These are phyloP conservation scores for Terebella lapidaria DNA, from an alignment of 2,888 invertebrate species.

Conservation along the genomic window DNA sequence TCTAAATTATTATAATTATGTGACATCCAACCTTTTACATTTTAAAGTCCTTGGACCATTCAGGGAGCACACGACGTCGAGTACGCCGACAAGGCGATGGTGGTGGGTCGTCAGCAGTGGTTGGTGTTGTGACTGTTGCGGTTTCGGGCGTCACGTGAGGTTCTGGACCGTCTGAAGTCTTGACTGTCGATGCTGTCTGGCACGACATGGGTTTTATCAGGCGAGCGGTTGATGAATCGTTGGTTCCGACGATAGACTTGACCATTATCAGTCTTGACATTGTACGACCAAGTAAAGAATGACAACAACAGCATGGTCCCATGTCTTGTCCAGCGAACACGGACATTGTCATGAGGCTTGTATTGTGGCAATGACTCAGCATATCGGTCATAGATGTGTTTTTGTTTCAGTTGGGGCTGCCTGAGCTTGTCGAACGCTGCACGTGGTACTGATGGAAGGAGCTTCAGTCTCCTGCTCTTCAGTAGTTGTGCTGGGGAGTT, in stretches of 20 bases:
- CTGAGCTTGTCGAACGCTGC: not conserved
- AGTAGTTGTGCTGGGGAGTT: constrained; percentile 24
- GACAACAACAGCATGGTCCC: too few relatives aligned
- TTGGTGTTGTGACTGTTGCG: too few relatives aligned
- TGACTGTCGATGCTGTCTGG: too few relatives aligned
- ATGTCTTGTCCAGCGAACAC: too few relatives aligned
- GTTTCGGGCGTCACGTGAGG: too few relatives aligned
- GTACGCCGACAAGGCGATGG: too few relatives aligned
- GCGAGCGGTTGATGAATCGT: not conserved
- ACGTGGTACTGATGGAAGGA: constrained; percentile 9
- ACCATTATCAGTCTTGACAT: not conserved
- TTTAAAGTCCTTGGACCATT: too few relatives aligned
- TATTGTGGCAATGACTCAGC: not conserved
- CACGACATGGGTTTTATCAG: not conserved
- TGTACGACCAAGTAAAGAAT: not conserved
- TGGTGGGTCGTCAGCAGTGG: too few relatives aligned
- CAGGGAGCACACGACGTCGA: too few relatives aligned
- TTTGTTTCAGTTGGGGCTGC: not conserved
- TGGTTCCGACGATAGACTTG: not conserved
- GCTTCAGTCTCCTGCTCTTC: constrained; percentile 20
- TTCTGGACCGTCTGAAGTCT: too few relatives aligned
- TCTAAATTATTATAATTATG: too few relatives aligned
- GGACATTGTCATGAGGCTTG: not conserved
- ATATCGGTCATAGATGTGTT: constrained; percentile 3
- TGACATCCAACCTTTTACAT: too few relatives aligned